Evolutionary conservation across 2,888 invertebrate species (phyloP).

Genomic region (Archips crataeganus): DNA sequence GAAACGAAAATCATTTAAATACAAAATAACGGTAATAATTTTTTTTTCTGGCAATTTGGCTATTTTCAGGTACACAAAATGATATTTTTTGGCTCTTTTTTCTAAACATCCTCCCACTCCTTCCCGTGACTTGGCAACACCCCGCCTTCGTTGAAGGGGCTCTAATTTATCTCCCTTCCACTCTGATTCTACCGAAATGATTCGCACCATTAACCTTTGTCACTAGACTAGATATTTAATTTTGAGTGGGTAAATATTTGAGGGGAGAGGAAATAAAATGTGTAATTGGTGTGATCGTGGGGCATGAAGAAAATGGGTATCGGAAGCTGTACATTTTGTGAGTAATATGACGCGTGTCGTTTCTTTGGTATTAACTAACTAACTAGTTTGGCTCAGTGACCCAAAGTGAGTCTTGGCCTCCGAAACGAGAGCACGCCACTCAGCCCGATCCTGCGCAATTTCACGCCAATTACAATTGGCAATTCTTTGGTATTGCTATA

Average conservation of each 20-base stretch:
- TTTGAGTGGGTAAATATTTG: slow-evolving; percentile 46
- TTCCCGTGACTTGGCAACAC: background rate
- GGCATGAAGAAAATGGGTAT: background rate
- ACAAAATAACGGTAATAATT: background rate
- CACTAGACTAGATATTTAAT: slow-evolving; percentile 59
- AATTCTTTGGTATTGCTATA: no score
- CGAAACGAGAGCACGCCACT: no score
- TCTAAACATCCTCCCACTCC: background rate
- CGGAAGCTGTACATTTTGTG: background rate
- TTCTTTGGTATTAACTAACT: no score
- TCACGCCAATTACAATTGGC: no score
- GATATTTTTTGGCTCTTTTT: background rate
- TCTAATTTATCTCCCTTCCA: slow-evolving; percentile 77
- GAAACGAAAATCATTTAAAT: no score
- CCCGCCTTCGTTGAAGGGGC: slow-evolving; percentile 43
- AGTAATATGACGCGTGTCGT: background rate
- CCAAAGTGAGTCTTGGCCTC: no score
- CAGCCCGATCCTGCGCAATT: no score
- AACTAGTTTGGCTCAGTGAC: no score
- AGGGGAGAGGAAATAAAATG: slow-evolving; percentile 18
- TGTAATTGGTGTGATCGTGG: slow-evolving; percentile 16
- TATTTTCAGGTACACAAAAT: background rate
- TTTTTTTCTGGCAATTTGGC: background rate
- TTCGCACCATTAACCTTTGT: slow-evolving; percentile 74
- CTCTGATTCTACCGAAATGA: slow-evolving; percentile 75